Base-by-base conservation (phyloP, 1,140 invertebrate species). In the Solenopsis invicta region DNA sequence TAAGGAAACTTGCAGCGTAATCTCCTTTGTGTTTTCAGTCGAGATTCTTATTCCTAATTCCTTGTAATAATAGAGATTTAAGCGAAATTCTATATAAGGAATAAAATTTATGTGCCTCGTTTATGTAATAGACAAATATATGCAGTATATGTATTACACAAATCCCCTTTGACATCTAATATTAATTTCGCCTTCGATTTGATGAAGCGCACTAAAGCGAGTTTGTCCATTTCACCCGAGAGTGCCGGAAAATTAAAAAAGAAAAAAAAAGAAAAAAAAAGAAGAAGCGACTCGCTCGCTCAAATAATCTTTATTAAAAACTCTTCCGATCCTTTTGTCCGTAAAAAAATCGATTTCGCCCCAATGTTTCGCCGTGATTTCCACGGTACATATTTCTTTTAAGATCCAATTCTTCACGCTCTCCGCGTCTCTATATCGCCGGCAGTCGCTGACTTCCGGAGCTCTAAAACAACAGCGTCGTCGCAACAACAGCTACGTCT, bases 381-480 rank as follows among this genome's bases (percentile, higher is more conserved):
- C 45, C n/a, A n/a, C 29, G 29, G 66, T 52, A 59, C 75, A 62
- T 50, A 24, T 84, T 85, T 56, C 71, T 48, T 61, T 62, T 59
- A 66, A 18, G 74, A 74, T 75, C 54, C 69, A 48, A 88, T 87
- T 84, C 54, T 50, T 75, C 54, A 37, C 69, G 69, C 54, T 56
- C 54, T 62, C 61, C n/a, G 56, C 67, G 72, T 89, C 88, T 85
- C 61, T 45, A 21, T 37, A 75, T 50, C 82, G 62, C 71, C 41
- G 59, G 80, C 54, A 82, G 87, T 37, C 81, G 41, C 21, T 64
- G 77, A 34, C 48, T 84, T n/a, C n/a, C 48, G 45, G 18, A 48
- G 37, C 41, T 82, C 52, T 61, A 52, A 80, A 86, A 78, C 82
- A 85, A 80, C 87, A 66, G 61, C 48, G n/a, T 45, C 24, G 54